Evolutionary conservation across 2,888 invertebrate species (phyloP).

Genomic region (Leucophora obtusa): DNA sequence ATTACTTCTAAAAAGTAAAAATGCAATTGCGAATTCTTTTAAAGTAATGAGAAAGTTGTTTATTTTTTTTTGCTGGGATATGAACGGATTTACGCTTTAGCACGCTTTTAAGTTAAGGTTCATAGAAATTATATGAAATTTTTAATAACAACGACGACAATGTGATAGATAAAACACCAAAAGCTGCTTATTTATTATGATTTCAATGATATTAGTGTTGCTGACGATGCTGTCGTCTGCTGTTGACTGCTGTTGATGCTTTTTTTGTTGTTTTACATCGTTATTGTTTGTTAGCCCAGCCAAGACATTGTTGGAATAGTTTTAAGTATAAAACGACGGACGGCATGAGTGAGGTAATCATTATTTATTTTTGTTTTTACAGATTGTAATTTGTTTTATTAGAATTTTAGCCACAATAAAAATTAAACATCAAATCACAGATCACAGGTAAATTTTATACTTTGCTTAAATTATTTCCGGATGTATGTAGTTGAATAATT

Average conservation of each 20-base stretch:
- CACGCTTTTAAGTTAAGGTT: conserved; percentile 4
- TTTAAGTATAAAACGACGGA: neutral
- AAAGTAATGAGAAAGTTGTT: too few species aligned
- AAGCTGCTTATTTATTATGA: neutral
- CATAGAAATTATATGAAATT: neutral
- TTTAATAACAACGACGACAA: neutral
- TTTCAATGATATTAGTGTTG: neutral
- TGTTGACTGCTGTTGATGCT: neutral
- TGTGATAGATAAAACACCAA: neutral
- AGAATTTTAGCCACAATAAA: neutral
- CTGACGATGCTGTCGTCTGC: neutral
- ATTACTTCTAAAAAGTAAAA: too few species aligned
- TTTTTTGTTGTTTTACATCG: neutral
- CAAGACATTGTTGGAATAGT: neutral
- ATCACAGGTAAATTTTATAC: neutral
- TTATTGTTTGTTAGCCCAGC: neutral
- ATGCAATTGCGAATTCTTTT: too few species aligned
- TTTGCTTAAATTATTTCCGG: too few species aligned
- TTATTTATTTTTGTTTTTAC: conserved; percentile 13
- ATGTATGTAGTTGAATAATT: too few species aligned
- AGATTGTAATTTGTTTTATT: neutral
- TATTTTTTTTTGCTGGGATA: too few species aligned
- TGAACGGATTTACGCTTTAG: conserved; percentile 35
- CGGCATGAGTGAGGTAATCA: conserved; percentile 35
- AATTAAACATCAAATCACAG: neutral